Conservation (phyloP, 1,140 invertebrate genomes). For the Contarinia nasturtii region DNA sequence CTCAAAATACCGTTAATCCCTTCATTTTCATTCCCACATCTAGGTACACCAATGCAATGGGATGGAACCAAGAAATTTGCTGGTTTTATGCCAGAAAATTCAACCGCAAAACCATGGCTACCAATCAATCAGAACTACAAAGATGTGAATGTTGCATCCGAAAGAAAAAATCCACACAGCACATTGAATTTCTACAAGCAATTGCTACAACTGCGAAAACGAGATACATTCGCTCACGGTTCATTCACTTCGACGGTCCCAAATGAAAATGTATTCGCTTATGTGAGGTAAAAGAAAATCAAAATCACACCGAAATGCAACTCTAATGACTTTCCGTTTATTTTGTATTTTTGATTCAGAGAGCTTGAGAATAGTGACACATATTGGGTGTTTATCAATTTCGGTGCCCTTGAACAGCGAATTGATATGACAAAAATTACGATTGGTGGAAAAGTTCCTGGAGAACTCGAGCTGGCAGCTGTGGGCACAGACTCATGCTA, state of each 20-base stretch:
- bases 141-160: conserved; percentile 24
- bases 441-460: not conserved
- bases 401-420: not conserved
- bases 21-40: no score
- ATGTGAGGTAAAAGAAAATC: conserved; percentile 21
- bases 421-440: no score
- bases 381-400: not conserved
- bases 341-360: not conserved
- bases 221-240: conserved; percentile 21
- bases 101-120: conserved; percentile 33
- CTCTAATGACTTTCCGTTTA: no score
- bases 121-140: conserved; percentile 30
- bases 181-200: conserved; percentile 30
- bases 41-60: no score
- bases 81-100: not conserved
- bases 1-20: no score
- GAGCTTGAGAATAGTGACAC: not conserved
- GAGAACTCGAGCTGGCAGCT: not conserved
- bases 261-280: conserved; percentile 23
- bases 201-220: conserved; percentile 22
- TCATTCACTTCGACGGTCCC: conserved; percentile 15
- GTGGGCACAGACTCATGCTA: not conserved
- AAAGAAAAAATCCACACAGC: conserved; percentile 19
- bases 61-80: conserved; percentile 26
- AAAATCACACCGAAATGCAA: no score